These are phyloP conservation scores for Sebastolobus altivelis DNA, from an alignment of 2,797 vertebrate genomes.

Conservation along the genomic window DNA sequence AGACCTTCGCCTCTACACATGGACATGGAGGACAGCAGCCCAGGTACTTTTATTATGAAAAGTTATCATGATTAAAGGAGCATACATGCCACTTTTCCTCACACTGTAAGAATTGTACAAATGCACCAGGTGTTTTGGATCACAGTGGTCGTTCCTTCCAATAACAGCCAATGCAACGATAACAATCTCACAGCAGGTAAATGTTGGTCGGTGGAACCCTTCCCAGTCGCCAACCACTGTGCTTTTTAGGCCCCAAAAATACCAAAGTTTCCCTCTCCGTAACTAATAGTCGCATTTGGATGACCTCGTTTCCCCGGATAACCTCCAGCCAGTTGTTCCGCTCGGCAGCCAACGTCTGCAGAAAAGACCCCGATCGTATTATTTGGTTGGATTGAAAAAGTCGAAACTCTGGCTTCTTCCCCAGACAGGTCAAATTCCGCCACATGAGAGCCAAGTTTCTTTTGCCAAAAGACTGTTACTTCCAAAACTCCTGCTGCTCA, in stretches of 20 bases:
- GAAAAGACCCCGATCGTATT: constrained; percentile 37
- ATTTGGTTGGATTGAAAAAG: constrained; percentile 31
- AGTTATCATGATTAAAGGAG: background rate
- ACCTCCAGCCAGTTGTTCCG: constrained; percentile 32
- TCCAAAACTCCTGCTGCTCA: constrained; percentile 20
- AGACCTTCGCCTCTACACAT: constrained; percentile 93
- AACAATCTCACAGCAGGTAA: constrained; percentile 14
- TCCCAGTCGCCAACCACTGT: background rate
- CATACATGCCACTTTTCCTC: background rate
- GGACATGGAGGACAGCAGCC: constrained; percentile 92
- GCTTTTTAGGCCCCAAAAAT: background rate
- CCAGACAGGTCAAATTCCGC: constrained; percentile 28
- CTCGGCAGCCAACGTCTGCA: constrained; percentile 21
- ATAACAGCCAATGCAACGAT: background rate
- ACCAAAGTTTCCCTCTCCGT: background rate
- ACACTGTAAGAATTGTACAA: background rate
- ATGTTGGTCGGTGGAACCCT: background rate
- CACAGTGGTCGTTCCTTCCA: background rate
- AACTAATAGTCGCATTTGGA: background rate
- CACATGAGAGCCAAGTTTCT: constrained; percentile 12
- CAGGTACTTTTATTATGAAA: constrained; percentile 50
- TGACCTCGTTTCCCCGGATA: constrained; percentile 17
- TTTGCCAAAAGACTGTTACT: constrained; percentile 32
- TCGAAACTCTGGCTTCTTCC: constrained; percentile 32
- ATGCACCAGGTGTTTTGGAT: background rate